A percentile compares a stretch with the other conserved stretches of the same genome.
These are phyloP conservation scores for Drosophila insularis DNA, from an alignment of 1,140 invertebrate genomes.

Conservation along the genomic window DNA sequence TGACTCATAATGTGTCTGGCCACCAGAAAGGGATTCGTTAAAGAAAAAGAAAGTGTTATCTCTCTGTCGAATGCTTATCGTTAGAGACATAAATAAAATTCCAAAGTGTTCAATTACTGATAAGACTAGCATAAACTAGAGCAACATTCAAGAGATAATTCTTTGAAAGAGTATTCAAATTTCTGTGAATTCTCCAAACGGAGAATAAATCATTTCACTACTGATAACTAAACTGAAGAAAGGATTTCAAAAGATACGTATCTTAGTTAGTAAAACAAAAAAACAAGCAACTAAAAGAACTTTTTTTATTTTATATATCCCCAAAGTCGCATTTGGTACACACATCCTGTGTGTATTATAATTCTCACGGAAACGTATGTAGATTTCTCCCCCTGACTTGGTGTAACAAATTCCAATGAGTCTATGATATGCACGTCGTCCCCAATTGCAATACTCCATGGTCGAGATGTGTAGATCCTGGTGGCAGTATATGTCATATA, in stretches of 20 bases:
- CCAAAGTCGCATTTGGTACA: conserved; percentile 27
- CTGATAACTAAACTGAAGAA: conserved; percentile 3
- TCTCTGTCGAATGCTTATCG: neutral
- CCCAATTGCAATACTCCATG: conserved; percentile 68
- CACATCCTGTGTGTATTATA: conserved; percentile 52
- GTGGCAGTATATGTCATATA: conserved; percentile 50
- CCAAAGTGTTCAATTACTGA: neutral
- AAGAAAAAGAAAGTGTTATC: conserved; percentile 2
- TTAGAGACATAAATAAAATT: neutral
- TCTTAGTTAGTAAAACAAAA: neutral
- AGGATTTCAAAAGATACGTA: neutral
- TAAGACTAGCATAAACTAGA: neutral
- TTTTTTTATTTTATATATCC: conserved; percentile 14
- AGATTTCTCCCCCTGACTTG: conserved; percentile 17
- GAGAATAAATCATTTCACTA: neutral
- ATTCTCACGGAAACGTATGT: conserved; percentile 66
- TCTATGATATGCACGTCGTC: conserved; percentile 52
- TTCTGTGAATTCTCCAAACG: neutral
- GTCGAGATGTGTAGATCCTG: conserved; percentile 59
- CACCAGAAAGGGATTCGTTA: conserved; percentile 1
- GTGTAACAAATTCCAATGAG: conserved; percentile 67
- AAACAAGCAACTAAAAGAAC: neutral
- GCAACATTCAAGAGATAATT: neutral
- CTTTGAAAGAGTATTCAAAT: neutral
- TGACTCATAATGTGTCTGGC: conserved; percentile 54